These are phyloP conservation scores for Caenorhabditis tropicalis DNA, from an alignment of 1,140 invertebrate species.

Conservation along the genomic window DNA sequence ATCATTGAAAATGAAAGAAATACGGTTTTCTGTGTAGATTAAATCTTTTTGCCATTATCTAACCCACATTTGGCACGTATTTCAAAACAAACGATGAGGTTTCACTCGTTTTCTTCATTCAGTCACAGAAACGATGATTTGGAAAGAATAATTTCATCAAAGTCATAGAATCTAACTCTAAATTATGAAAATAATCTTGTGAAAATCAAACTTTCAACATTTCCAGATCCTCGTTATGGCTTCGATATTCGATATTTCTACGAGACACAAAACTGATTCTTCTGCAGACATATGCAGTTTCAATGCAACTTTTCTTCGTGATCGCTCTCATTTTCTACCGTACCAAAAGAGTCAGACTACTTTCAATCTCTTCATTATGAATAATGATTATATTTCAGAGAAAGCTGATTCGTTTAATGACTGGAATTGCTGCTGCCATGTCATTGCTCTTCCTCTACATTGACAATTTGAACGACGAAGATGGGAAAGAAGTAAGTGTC, in stretches of 20 bases:
- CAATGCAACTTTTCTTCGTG: conserved; percentile 67
- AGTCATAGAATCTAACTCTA: no score
- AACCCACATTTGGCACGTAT: not conserved
- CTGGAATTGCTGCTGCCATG: conserved; percentile 40
- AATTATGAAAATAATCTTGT: no score
- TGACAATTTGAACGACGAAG: conserved; percentile 49
- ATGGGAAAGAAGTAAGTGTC: conserved; percentile 56
- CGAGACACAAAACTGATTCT: conserved; percentile 66
- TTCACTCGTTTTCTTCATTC: no score
- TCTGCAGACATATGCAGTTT: conserved; percentile 65
- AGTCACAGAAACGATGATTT: no score
- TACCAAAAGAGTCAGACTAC: conserved; percentile 60
- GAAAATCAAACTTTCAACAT: not conserved
- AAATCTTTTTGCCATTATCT: not conserved
- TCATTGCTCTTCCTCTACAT: conserved; percentile 55
- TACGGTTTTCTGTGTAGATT: conserved; percentile 11
- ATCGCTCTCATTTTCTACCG: conserved; percentile 64
- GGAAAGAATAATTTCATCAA: no score
- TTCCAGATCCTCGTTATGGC: conserved; percentile 64
- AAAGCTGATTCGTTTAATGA: conserved; percentile 52
- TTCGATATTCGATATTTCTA: conserved; percentile 69
- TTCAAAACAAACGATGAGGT: no score
- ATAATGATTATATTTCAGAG: conserved; percentile 35
- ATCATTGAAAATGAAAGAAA: not conserved
- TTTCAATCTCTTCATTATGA: not conserved